phyloP scores from a whole-genome alignment of 2,888 invertebrate genomes.

The Metacarcinus magister region DNA sequence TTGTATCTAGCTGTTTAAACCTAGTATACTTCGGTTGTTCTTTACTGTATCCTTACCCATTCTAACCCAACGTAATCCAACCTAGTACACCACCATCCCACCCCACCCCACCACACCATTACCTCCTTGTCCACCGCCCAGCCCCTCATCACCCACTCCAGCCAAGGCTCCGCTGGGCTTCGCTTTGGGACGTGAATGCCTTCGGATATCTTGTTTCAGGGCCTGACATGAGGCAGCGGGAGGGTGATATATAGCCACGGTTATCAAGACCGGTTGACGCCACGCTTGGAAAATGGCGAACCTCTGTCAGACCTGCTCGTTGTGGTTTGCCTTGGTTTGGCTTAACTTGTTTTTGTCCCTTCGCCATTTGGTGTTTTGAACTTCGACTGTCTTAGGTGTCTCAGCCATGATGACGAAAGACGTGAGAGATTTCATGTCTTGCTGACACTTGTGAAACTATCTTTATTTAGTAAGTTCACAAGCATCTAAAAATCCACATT shows the following conservation, averaged over 20 bases:
- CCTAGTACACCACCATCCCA: neutral
- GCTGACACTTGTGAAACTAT: neutral
- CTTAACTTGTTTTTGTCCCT: slow-evolving; percentile 17
- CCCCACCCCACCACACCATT: neutral
- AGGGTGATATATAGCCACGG: slow-evolving; percentile 69
- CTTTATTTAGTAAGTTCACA: neutral
- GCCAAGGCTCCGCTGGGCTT: neutral
- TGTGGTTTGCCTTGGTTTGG: slow-evolving; percentile 46
- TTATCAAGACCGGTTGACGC: slow-evolving; percentile 60
- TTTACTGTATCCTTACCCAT: neutral
- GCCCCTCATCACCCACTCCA: slow-evolving; percentile 17
- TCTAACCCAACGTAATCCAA: neutral
- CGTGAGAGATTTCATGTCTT: no score
- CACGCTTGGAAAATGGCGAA: slow-evolving; percentile 40
- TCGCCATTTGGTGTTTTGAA: neutral
- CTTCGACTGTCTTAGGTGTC: neutral
- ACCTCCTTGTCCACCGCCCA: neutral
- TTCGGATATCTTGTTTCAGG: slow-evolving; percentile 74
- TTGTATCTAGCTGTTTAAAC: neutral
- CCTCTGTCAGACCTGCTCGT: neutral
- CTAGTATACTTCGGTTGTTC: neutral
- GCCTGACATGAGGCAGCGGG: slow-evolving; percentile 49
- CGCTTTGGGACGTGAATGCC: slow-evolving; percentile 63
- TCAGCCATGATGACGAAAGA: neutral
- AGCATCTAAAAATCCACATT: neutral